Conservation (phyloP, 1,140 invertebrate species). For the Achatina immaculata region DNA sequence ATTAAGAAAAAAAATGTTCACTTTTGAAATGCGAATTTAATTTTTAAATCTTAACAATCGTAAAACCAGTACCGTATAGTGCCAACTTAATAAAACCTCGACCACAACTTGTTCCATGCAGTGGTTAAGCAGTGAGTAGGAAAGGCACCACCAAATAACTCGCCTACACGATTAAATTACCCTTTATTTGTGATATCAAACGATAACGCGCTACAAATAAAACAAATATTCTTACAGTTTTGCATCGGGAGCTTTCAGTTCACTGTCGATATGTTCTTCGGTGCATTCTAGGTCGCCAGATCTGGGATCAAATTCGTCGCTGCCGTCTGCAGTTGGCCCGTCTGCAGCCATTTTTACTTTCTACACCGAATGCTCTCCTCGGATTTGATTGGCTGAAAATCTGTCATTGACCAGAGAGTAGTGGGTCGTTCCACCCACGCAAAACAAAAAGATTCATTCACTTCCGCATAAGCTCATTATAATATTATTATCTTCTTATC, state of each 20-base stretch:
- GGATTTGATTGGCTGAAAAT: slow-evolving; percentile 45
- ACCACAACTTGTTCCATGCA: too few species aligned
- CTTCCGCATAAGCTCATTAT: slow-evolving; percentile 19
- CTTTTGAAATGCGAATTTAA: too few species aligned
- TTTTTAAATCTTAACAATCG: too few species aligned
- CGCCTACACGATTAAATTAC: too few species aligned
- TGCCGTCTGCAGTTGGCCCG: slow-evolving; percentile 41
- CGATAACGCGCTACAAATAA: not conserved
- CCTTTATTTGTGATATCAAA: not conserved
- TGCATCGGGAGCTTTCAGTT: slow-evolving; percentile 45
- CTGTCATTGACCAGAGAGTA: slow-evolving; percentile 33
- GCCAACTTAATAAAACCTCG: too few species aligned
- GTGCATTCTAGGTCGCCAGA: slow-evolving; percentile 44
- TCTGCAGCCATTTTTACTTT: slow-evolving; percentile 47
- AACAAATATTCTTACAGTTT: slow-evolving; percentile 41
- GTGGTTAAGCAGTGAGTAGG: too few species aligned
- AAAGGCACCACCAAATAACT: too few species aligned
- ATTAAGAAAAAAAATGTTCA: too few species aligned
- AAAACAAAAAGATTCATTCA: slow-evolving; percentile 31
- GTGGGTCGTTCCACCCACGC: slow-evolving; percentile 34
- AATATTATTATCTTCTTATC: not conserved
- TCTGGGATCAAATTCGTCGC: slow-evolving; percentile 49
- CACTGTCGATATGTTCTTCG: slow-evolving; percentile 46
- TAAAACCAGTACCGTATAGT: too few species aligned
- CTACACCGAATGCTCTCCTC: slow-evolving; percentile 31